These are phyloP conservation scores for Lingula anatina DNA, from an alignment of 2,888 invertebrate genomes.

Conservation along the genomic window DNA sequence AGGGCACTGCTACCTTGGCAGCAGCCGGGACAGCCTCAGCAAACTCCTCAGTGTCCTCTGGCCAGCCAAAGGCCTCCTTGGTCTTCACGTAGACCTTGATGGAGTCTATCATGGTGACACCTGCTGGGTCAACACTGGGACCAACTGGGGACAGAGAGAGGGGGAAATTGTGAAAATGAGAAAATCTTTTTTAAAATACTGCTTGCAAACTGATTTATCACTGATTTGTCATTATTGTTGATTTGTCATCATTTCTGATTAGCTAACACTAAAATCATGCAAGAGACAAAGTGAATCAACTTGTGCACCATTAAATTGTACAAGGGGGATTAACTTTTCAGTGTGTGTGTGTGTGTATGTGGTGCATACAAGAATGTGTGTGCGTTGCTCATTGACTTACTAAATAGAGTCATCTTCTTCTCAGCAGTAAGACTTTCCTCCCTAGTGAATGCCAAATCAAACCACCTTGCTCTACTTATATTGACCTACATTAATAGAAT, in stretches of 20 bases:
- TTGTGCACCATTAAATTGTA: too few relatives aligned
- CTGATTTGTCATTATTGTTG: too few relatives aligned
- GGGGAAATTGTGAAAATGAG: slow-evolving; percentile 1
- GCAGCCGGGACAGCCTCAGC: slow-evolving; percentile 8
- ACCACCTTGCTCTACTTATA: slow-evolving; percentile 68
- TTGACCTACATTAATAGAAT: slow-evolving; percentile 8
- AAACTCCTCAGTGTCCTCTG: slow-evolving; percentile 86
- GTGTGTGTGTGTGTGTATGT: too few relatives aligned
- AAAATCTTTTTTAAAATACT: too few relatives aligned
- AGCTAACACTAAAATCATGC: too few relatives aligned
- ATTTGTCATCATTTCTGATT: too few relatives aligned
- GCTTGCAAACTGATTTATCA: too few relatives aligned
- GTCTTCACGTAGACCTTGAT: slow-evolving; percentile 93
- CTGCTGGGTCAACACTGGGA: slow-evolving; percentile 60
- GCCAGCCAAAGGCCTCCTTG: slow-evolving; percentile 95
- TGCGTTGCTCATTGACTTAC: slow-evolving; percentile 24
- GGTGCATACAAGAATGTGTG: too few relatives aligned
- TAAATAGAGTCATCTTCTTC: slow-evolving; percentile 72
- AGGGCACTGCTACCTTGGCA: slow-evolving; percentile 17
- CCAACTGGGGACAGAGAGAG: slow-evolving; percentile 50
- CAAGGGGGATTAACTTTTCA: too few relatives aligned
- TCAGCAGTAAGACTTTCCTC: slow-evolving; percentile 91
- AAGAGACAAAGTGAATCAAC: too few relatives aligned
- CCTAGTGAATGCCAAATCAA: slow-evolving; percentile 87
- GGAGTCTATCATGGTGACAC: slow-evolving; percentile 88